Evolutionary conservation across 2,113 vertebrate genomes (phyloP).

Genomic region (Carassius auratus): DNA sequence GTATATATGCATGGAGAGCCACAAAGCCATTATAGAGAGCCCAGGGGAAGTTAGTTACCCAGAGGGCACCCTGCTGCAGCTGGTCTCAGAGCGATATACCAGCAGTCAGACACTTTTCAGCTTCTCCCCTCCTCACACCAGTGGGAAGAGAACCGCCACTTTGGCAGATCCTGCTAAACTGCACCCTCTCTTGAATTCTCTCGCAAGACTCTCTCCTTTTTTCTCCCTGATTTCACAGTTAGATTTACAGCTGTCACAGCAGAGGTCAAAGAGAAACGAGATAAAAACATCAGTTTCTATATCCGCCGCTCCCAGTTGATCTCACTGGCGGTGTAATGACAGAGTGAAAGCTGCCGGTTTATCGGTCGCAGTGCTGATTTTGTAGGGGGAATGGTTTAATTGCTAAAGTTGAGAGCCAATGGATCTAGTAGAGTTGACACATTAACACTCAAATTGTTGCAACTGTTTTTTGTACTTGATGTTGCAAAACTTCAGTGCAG

Average conservation of each 20-base stretch:
- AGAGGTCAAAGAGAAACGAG: conserved; percentile 42
- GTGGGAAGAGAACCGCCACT: not conserved
- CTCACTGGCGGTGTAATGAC: conserved; percentile 28
- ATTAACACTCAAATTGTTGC: not conserved
- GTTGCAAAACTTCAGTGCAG: not conserved
- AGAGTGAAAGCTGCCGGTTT: conserved; percentile 36
- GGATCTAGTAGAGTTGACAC: not conserved
- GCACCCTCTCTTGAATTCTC: not conserved
- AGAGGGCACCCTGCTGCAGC: conserved; percentile 47
- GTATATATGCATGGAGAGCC: conserved; percentile 17
- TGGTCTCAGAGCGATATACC: conserved; percentile 51
- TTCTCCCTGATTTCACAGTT: conserved; percentile 29
- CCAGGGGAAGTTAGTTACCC: conserved; percentile 55
- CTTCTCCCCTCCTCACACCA: conserved; percentile 19
- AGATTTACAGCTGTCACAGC: conserved; percentile 46
- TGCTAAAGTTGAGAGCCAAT: not conserved
- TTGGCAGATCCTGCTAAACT: conserved; percentile 22
- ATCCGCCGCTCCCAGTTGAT: conserved; percentile 24
- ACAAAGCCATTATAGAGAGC: conserved; percentile 38
- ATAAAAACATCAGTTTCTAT: conserved; percentile 49
- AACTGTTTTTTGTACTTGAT: not conserved
- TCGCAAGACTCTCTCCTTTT: not conserved
- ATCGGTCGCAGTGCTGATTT: not conserved
- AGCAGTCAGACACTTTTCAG: conserved; percentile 51
- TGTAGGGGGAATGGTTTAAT: conserved; percentile 6